Evolutionary conservation across 2,888 invertebrate species (phyloP).

Genomic region (Hipparchia sbordonii): DNA sequence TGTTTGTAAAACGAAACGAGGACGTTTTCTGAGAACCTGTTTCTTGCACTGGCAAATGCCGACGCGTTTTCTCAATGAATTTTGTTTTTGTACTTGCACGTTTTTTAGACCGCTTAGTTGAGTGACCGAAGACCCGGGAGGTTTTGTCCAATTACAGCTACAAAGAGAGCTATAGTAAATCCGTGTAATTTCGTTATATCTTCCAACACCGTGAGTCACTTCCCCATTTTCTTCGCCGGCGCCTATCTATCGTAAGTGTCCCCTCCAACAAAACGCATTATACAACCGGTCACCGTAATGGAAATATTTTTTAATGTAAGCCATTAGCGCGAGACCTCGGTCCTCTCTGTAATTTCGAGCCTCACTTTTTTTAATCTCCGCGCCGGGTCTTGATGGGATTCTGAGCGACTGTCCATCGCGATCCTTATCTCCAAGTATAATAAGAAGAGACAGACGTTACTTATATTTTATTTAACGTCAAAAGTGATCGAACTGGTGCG

Average conservation of each 20-base stretch:
- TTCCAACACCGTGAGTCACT: constrained; percentile 47
- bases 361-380: constrained; percentile 71
- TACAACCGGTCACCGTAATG: constrained; percentile 66
- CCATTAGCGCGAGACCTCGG: constrained; percentile 73
- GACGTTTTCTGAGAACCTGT: constrained; percentile 61
- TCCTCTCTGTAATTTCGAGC: constrained; percentile 76
- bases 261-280: constrained; percentile 60
- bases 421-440: constrained; percentile 78
- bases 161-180: constrained; percentile 14
- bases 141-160: constrained; percentile 46
- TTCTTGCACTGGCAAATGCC: constrained; percentile 51
- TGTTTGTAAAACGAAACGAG: constrained; percentile 62
- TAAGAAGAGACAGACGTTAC: constrained; percentile 81
- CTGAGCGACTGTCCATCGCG: constrained; percentile 77
- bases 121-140: constrained; percentile 44
- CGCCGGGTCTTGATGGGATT: constrained; percentile 73
- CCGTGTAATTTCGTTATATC: constrained; percentile 15
- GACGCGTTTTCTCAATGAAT: constrained; percentile 58
- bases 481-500: constrained; percentile 74
- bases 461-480: constrained; percentile 81
- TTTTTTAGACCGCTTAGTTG: constrained; percentile 42
- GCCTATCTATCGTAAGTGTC: constrained; percentile 49
- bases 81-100: constrained; percentile 51
- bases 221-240: constrained; percentile 53
- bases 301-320: constrained; percentile 77